These are phyloP conservation scores for Morone saxatilis DNA, from an alignment of 2,113 vertebrate species.

Conservation along the genomic window DNA sequence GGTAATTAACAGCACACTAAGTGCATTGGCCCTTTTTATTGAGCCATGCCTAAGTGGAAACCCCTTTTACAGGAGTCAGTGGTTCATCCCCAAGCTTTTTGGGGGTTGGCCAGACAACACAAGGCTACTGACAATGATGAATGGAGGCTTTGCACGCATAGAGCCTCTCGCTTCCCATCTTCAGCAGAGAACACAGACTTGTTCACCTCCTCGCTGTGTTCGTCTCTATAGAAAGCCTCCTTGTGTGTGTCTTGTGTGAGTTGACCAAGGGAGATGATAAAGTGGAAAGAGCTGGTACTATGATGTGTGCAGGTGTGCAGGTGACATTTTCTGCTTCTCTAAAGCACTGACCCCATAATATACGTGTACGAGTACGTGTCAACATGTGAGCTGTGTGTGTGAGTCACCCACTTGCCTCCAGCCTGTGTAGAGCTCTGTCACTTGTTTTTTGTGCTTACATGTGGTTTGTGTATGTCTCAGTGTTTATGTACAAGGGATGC, in stretches of 20 bases:
- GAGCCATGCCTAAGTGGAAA: slow-evolving; percentile 70
- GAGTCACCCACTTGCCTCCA: slow-evolving; percentile 40
- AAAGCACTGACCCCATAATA: slow-evolving; percentile 20
- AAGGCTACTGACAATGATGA: slow-evolving; percentile 73
- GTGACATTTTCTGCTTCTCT: slow-evolving; percentile 46
- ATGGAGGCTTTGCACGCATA: slow-evolving; percentile 73
- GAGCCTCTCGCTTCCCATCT: slow-evolving; percentile 51
- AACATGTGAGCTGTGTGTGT: slow-evolving; percentile 33
- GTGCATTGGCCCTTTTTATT: slow-evolving; percentile 73
- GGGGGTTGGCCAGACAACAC: slow-evolving; percentile 70
- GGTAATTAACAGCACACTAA: slow-evolving; percentile 74
- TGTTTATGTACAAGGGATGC: slow-evolving; percentile 52
- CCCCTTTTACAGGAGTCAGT: slow-evolving; percentile 74
- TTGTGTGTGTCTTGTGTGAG: slow-evolving; percentile 28
- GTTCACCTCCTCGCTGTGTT: slow-evolving; percentile 38
- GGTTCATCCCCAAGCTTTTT: slow-evolving; percentile 68
- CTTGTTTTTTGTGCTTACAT: slow-evolving; percentile 39
- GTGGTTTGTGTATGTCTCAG: slow-evolving; percentile 40
- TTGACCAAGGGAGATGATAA: slow-evolving; percentile 37
- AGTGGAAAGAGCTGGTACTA: slow-evolving; percentile 41
- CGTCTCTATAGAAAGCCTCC: slow-evolving; percentile 27
- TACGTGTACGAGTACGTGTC: slow-evolving; percentile 39
- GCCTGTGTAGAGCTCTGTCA: slow-evolving; percentile 2
- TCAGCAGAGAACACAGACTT: slow-evolving; percentile 29
- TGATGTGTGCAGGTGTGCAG: slow-evolving; percentile 59